Evolutionary conservation across 2,888 invertebrate species (phyloP).

Genomic region (Clanis bilineata): DNA sequence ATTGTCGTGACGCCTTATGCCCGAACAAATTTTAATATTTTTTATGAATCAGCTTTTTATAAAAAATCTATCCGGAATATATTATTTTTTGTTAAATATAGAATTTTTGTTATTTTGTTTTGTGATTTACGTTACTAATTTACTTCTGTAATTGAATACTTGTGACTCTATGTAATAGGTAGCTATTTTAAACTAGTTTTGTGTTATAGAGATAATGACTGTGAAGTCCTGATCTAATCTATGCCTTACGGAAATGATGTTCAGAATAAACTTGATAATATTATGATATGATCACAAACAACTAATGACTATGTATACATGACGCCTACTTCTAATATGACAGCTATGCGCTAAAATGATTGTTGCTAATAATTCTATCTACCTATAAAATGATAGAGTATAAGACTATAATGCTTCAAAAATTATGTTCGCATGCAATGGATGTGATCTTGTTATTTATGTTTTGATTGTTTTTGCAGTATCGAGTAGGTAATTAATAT

Average conservation of each 20-base stretch:
- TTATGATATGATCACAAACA: not conserved
- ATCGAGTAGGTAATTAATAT: not conserved
- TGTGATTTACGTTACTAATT: not conserved
- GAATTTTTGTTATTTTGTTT: not conserved
- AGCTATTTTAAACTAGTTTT: conserved; percentile 3
- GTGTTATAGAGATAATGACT: not conserved
- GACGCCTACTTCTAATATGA: not conserved
- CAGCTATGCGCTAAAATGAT: not conserved
- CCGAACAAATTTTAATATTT: too few relatives aligned
- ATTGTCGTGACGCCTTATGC: too few relatives aligned
- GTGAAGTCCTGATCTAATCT: not conserved
- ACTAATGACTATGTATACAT: not conserved
- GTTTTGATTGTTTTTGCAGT: not conserved
- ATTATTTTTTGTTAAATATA: not conserved
- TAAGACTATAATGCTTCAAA: not conserved
- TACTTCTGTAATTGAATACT: not conserved
- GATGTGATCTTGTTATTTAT: not conserved
- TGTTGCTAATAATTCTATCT: not conserved
- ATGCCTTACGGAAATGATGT: not conserved
- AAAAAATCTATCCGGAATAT: too few relatives aligned
- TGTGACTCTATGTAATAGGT: not conserved
- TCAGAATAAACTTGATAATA: not conserved
- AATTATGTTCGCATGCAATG: conserved; percentile 3
- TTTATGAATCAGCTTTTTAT: too few relatives aligned
- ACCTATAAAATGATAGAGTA: too few relatives aligned